Base-by-base conservation (phyloP, 2,888 invertebrate species). In the Papilio demoleus region DNA sequence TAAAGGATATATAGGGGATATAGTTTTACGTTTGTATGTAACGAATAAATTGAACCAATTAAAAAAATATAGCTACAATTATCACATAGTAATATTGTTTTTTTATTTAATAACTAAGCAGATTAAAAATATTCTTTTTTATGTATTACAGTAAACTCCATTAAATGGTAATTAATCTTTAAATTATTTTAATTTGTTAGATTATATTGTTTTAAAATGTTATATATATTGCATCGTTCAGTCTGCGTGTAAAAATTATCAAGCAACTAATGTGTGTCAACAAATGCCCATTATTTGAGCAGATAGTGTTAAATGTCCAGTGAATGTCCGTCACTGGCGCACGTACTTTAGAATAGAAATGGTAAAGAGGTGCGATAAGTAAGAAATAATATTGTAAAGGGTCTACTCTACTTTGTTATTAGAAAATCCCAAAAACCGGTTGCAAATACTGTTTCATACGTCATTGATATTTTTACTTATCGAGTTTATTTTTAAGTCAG, bases 351-450 rank as follows among this genome's bases (percentile, higher is more conserved):
- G 56, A 17, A 40, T 40, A 65, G 42, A 40, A 59, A 59, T 60
- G 60, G 47, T 3, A 12, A 50, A 66, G 17, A 60, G n/a, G 38
- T 66, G 67, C 62, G 22, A 42, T 62, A 38, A 67, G 53, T 53
- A 36, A 17, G 56, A 56, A 40, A 12, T 11, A 31, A 24, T 17
- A 17, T 61, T 27, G 45, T 36, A 59, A 19, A 34, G n/a, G 6
- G 22, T 42, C 56, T 45, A 59, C 5, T 42, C 67, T 67, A 67
- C 62, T 12, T 1, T 67, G 67, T 61, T 62, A 62, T 42, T 67
- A 14, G 17, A 67, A 19, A n/a, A 9, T 62, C 42, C 67, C 66
- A 66, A 67, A 53, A 67, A 50, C 31, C 53, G 34, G 4, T 17
- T 27, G 56, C 40, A 40, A 42, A 24, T 53, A 65, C 8, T 12